Evolutionary conservation across 1,140 invertebrate species (phyloP), one percentile per base, ranked within the genome.

Genomic region (Drosophila ananassae): DNA sequence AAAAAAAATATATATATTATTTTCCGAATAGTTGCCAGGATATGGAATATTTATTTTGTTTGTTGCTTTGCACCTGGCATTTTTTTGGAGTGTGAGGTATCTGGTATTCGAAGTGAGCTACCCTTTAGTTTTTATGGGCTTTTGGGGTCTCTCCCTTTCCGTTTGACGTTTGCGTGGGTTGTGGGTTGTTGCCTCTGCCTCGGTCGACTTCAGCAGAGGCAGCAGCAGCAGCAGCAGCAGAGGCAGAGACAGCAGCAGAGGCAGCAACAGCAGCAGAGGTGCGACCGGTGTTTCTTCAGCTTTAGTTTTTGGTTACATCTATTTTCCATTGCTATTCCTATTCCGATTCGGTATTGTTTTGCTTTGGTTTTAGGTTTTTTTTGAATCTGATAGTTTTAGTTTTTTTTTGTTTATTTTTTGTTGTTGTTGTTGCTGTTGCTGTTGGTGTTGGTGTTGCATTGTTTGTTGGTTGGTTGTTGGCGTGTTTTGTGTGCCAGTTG

Each of bases 261-360:
- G 21, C 46, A 9, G 37, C 25, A 10, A 21, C 53, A 25, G 37
- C 3, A 47, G 67, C 34, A 74, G 73, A 75, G 72, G 72, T 75
- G 72, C 72, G 72, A 60, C 72, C 72, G 72, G 72, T 75, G 73
- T 75, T 75, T 75, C 72, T 75, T 75, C 32, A 66, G 72, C 72
- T 81, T n/a, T 37, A 9, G 34, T 12, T 87, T 58, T 80, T 24
- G 81, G 82, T 87, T 87, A 85, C 81, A 85, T 85, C 82, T 64
- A 56, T 67, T 72, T 62, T 61, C 47, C 41, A 44, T 21, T 44
- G 41, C 44, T 39, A 53, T 60, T 60, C 58, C 58, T 58, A 57
- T 57, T 68, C 28, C 46, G 21, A 68, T 73, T 68, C 56, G 53
- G 71, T 74, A 74, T 74, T 77, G 76, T 82, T 79, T 79, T 84